Evolutionary conservation across 1,140 invertebrate species (phyloP).

Genomic region (Aphis gossypii): DNA sequence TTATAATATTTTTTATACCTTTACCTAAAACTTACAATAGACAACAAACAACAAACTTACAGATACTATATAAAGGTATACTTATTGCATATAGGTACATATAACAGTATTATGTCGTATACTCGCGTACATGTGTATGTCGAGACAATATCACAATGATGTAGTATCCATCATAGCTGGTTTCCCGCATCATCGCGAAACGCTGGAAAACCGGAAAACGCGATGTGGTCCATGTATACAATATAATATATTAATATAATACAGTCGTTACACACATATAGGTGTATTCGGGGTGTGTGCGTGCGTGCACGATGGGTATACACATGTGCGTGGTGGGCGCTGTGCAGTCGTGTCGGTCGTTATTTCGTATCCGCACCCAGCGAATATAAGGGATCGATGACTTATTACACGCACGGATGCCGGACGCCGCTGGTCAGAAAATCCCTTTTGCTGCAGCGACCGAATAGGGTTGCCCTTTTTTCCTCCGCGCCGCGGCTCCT

Average conservation of each 20-base stretch:
- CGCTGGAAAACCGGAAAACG: no score
- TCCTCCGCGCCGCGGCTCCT: not conserved
- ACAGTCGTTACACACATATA: not conserved
- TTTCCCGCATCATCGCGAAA: no score
- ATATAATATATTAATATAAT: not conserved
- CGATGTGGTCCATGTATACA: no score
- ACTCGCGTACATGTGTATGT: no score
- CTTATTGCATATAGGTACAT: no score
- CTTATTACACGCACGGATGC: conserved; percentile 45
- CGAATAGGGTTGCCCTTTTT: conserved; percentile 41
- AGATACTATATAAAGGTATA: no score
- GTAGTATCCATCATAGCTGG: no score
- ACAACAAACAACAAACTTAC: no score
- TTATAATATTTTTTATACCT: not conserved
- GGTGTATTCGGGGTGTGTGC: not conserved
- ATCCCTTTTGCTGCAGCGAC: conserved; percentile 21
- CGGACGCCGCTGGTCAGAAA: conserved; percentile 46
- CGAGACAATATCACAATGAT: no score
- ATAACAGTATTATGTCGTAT: no score
- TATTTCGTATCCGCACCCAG: not conserved
- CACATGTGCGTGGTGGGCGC: not conserved
- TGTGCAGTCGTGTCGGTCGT: conserved; percentile 1
- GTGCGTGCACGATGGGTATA: not conserved
- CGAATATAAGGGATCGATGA: conserved; percentile 48
- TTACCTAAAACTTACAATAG: no score